Conservation (phyloP, 2,888 invertebrate genomes). For the Limenitis arthemis region DNA sequence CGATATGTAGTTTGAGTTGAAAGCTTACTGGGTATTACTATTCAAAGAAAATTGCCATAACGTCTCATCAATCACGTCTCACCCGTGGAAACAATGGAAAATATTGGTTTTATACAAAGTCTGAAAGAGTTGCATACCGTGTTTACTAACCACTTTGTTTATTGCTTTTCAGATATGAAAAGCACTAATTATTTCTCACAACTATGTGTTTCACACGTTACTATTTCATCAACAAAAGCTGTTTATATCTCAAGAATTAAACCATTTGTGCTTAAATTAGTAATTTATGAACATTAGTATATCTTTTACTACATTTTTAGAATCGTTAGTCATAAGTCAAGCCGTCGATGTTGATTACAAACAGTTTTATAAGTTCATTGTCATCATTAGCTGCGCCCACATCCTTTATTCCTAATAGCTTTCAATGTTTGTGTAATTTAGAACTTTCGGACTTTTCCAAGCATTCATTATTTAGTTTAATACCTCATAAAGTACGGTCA, state of each 20-base stretch:
- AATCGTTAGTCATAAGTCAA: slow-evolving; percentile 1
- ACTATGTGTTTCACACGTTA: too few species aligned
- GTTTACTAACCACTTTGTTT: slow-evolving; percentile 12
- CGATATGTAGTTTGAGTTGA: slow-evolving; percentile 35
- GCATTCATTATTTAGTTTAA: slow-evolving; percentile 17
- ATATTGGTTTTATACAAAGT: slow-evolving; percentile 31
- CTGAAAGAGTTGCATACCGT: slow-evolving; percentile 18
- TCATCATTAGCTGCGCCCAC: slow-evolving; percentile 15
- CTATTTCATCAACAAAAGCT: too few species aligned
- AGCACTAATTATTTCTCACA: not conserved
- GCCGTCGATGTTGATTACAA: slow-evolving; percentile 1
- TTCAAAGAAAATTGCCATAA: slow-evolving; percentile 39
- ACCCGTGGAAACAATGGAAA: slow-evolving; percentile 30
- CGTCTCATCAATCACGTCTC: slow-evolving; percentile 41
- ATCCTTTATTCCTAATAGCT: slow-evolving; percentile 15
- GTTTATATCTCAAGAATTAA: too few species aligned
- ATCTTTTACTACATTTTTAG: not conserved
- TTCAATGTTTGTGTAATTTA: slow-evolving; percentile 13
- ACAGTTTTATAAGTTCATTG: slow-evolving; percentile 20
- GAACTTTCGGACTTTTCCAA: slow-evolving; percentile 13
- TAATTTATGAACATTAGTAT: not conserved
- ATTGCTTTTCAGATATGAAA: slow-evolving; percentile 9
- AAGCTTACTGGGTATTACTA: slow-evolving; percentile 44
- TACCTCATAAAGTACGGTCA: slow-evolving; percentile 15
- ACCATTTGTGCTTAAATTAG: not conserved